Evolutionary conservation across 2,888 invertebrate species (phyloP).

Genomic region (Ophion costatus): DNA sequence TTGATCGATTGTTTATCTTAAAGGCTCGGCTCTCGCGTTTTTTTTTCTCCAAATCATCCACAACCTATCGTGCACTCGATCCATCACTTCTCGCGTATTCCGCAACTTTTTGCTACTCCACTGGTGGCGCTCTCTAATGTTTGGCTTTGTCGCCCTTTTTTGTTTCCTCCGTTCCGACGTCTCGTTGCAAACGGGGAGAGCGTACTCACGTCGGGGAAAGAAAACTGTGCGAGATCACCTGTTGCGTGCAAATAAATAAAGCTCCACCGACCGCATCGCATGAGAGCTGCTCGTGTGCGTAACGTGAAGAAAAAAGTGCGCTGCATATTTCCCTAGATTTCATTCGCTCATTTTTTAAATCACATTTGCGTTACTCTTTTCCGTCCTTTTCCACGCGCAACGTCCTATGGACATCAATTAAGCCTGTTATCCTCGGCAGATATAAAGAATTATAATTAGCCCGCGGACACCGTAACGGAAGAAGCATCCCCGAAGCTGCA

Average conservation of each 20-base stretch:
- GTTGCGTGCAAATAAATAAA: slow-evolving; percentile 63
- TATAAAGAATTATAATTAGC: slow-evolving; percentile 64
- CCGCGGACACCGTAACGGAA: slow-evolving; percentile 34
- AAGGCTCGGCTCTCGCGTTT: slow-evolving; percentile 17
- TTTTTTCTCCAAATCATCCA: slow-evolving; percentile 40
- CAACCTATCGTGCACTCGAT: slow-evolving; percentile 32
- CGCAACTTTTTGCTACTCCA: slow-evolving; percentile 42
- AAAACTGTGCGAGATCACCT: slow-evolving; percentile 64
- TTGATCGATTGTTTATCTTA: slow-evolving; percentile 22
- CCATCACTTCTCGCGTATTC: slow-evolving; percentile 21
- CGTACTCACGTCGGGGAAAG: slow-evolving; percentile 55
- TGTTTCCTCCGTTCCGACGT: not conserved
- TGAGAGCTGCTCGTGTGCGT: slow-evolving; percentile 41
- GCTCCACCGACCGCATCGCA: slow-evolving; percentile 51
- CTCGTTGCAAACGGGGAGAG: slow-evolving; percentile 54
- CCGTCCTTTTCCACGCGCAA: slow-evolving; percentile 3
- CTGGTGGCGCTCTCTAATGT: slow-evolving; percentile 8
- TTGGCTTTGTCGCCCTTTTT: slow-evolving; percentile 10
- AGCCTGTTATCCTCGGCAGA: slow-evolving; percentile 19
- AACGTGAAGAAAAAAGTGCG: slow-evolving; percentile 33
- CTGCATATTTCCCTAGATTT: not conserved
- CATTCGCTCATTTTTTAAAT: slow-evolving; percentile 2
- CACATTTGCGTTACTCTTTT: slow-evolving; percentile 17
- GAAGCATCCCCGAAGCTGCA: slow-evolving; percentile 20
- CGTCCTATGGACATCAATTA: slow-evolving; percentile 42